Base-by-base conservation (phyloP, 2,797 vertebrate genomes). In the Catostomus latipinnis region DNA sequence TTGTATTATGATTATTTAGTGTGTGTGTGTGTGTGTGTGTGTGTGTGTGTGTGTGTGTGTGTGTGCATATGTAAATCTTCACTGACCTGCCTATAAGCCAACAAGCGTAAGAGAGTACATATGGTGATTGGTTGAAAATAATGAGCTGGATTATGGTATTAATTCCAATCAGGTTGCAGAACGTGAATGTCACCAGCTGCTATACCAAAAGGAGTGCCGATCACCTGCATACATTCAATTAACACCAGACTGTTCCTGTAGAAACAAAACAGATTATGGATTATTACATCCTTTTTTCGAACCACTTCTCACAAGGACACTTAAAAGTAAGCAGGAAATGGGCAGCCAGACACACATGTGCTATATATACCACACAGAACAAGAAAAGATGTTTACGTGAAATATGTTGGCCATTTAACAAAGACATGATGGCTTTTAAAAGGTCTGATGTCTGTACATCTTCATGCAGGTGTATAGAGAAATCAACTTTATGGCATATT, bases 401-500 rank as follows among this genome's bases (percentile, higher is more conserved):
- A 83, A 80, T 82, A 86, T 71, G n/a, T 45, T 60, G 7, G 83
- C 63, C 13, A 48, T 83, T 86, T 81, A 65, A 22, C 6, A 11
- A 56, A 61, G 16, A 60, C 56, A 46, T 81, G 74, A 84, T 62
- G 58, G 76, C 61, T 83, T 80, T 72, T 43, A 54, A 76, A 66
- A 71, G 54, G 54, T 60, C 71, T 80, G 61, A 34, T 50, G 48
- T 67, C 69, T 81, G 43, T 66, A 74, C 54, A 76, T 83, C 60
- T 62, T 57, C 1, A 7, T 61, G 60, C 69, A 45, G 45, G 45
- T 11, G 18, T 80, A 82, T 61, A 18, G 61, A 81, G 84, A 85
- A 82, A 82, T 86, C 69, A 78, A 61, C 78, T 85, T 60, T 57
- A 84, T 54, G 75, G 67, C 76, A 14, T 67, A 76, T 74, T 71